These are phyloP conservation scores for Chamaea fasciata DNA, from an alignment of 2,113 vertebrate species.

Conservation along the genomic window DNA sequence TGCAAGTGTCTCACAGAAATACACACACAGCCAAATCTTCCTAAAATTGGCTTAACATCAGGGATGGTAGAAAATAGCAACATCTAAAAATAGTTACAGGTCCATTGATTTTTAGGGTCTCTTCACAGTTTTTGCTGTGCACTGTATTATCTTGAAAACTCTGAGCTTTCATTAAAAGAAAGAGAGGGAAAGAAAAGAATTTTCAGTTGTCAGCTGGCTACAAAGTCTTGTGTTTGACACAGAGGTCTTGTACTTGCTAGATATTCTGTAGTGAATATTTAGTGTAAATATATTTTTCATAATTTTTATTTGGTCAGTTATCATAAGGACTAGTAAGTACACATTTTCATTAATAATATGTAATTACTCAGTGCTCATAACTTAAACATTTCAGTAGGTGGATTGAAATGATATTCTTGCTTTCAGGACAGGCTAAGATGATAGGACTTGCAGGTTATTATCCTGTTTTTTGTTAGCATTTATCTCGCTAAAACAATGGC, in stretches of 20 bases:
- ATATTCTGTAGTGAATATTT: not conserved
- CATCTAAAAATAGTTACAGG: constrained; percentile 45
- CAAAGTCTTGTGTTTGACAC: not conserved
- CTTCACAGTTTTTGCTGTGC: constrained; percentile 38
- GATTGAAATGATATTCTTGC: not conserved
- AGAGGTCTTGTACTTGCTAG: not conserved
- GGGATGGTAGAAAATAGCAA: constrained; percentile 43
- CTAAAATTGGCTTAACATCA: constrained; percentile 38
- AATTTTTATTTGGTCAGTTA: constrained; percentile 24
- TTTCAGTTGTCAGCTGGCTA: not conserved
- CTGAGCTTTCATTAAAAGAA: not conserved
- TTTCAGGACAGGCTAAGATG: not conserved
- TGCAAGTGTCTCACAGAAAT: constrained; percentile 36
- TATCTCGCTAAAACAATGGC: not conserved
- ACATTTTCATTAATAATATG: not conserved
- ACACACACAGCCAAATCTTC: constrained; percentile 31
- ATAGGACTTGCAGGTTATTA: not conserved
- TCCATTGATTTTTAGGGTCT: constrained; percentile 59
- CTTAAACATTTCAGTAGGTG: not conserved
- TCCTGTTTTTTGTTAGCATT: not conserved
- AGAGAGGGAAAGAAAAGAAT: not conserved
- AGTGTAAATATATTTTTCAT: not conserved
- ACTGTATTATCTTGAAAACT: constrained; percentile 11
- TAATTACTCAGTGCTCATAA: not conserved
- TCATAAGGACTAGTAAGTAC: not conserved